Percentiles rank a stretch among this genome's conserved stretches.
These are phyloP conservation scores for Sceliomorpha sp. DNA, from an alignment of 2,888 invertebrate genomes.

Conservation along the genomic window DNA sequence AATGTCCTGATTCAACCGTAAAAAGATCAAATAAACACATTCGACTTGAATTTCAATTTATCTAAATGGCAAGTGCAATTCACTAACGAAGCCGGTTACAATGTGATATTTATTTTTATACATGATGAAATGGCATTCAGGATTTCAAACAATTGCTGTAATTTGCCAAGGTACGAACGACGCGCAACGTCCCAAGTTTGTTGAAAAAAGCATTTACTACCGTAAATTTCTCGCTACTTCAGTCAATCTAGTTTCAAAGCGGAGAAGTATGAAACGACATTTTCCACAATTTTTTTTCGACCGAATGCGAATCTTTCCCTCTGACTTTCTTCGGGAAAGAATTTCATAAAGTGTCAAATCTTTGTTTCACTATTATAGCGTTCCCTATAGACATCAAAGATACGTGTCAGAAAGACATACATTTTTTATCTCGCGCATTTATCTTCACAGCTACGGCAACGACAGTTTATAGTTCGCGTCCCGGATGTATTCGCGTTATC, in stretches of 20 bases:
- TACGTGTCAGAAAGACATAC: slow-evolving; percentile 40
- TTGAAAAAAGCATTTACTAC: too few species aligned
- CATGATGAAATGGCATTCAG: too few species aligned
- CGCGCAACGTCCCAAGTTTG: too few species aligned
- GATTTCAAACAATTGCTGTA: too few species aligned
- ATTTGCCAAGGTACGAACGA: too few species aligned
- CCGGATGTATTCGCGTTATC: slow-evolving; percentile 34
- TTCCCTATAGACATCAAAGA: slow-evolving; percentile 34
- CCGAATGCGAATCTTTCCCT: slow-evolving; percentile 48
- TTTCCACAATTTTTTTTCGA: slow-evolving; percentile 66
- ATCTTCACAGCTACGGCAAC: slow-evolving; percentile 19
- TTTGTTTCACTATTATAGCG: slow-evolving; percentile 44
- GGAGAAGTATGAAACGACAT: slow-evolving; percentile 58
- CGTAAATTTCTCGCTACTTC: too few species aligned
- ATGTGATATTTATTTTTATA: too few species aligned
- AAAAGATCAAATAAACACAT: neutral
- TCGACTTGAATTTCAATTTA: neutral
- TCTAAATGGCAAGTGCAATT: neutral
- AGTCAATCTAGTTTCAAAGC: slow-evolving; percentile 16
- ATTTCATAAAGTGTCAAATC: slow-evolving; percentile 30
- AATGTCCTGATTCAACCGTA: slow-evolving; percentile 2
- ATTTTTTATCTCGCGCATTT: slow-evolving; percentile 41
- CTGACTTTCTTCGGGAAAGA: slow-evolving; percentile 25
- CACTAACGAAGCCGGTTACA: neutral
- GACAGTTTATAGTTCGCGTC: slow-evolving; percentile 40